Evolutionary conservation across 2,888 invertebrate species (phyloP).

Genomic region (Eilema griseolum): DNA sequence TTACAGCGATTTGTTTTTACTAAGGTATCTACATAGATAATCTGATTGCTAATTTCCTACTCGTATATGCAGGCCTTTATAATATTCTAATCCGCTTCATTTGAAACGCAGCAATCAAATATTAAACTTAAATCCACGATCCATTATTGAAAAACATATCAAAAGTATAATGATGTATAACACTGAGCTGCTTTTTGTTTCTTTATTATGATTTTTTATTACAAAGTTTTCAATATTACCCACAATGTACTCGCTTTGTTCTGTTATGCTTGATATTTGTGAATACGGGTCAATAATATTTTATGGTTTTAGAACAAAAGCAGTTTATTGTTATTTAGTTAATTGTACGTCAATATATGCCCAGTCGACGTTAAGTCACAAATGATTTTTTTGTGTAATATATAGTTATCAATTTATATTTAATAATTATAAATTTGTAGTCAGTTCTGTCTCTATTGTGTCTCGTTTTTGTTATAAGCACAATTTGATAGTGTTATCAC

Average conservation of each 20-base stretch:
- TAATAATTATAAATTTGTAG: neutral
- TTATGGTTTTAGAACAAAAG: neutral
- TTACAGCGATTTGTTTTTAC: too few relatives aligned
- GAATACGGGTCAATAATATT: neutral
- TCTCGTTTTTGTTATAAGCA: neutral
- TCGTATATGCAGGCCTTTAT: too few relatives aligned
- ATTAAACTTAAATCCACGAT: neutral
- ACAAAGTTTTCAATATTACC: neutral
- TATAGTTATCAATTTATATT: neutral
- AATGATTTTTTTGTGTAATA: neutral
- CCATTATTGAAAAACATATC: constrained; percentile 44
- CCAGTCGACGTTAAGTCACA: neutral
- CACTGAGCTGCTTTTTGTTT: neutral
- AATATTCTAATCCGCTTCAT: neutral
- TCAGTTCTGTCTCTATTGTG: neutral
- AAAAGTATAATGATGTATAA: constrained; percentile 23
- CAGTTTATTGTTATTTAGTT: neutral
- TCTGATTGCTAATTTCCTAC: too few relatives aligned
- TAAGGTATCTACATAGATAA: too few relatives aligned
- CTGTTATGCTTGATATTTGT: neutral
- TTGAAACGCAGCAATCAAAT: neutral
- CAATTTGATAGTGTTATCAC: neutral
- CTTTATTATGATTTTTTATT: neutral
- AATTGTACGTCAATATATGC: neutral
- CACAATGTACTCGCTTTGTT: neutral